phyloP scores from a whole-genome alignment of 2,888 invertebrate species.

The Germaria angustata region DNA sequence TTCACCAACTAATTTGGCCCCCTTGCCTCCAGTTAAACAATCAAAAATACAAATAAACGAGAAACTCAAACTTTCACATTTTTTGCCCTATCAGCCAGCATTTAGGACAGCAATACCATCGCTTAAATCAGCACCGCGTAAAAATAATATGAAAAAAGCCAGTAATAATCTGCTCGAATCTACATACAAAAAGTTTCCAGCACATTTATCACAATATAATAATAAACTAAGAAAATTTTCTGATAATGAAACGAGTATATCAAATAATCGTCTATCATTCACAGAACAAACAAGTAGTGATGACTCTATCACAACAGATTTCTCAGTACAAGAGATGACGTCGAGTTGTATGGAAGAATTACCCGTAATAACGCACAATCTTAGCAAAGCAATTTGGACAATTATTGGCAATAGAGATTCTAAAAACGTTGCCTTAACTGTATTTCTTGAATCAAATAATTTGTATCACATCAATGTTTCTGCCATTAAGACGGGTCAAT shows the following conservation, averaged over 20 bases:
- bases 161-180: too few relatives aligned
- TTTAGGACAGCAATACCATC: too few relatives aligned
- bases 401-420: constrained; percentile 1
- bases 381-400: background rate
- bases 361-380: background rate
- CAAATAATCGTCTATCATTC: too few relatives aligned
- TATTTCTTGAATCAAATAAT: constrained; percentile 24
- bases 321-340: background rate
- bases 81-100: too few relatives aligned
- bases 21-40: too few relatives aligned
- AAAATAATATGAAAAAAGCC: too few relatives aligned
- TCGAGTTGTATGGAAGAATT: background rate
- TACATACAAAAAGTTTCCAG: too few relatives aligned
- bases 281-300: background rate
- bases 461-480: constrained; percentile 47
- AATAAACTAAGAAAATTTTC: background rate
- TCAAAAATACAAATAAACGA: too few relatives aligned
- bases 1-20: too few relatives aligned
- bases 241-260: background rate
- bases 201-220: background rate
- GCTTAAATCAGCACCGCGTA: too few relatives aligned
- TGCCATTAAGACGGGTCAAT: constrained; percentile 28
- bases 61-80: too few relatives aligned
- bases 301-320: background rate
- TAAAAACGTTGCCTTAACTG: constrained; percentile 26